phyloP scores from a whole-genome alignment of 2,888 invertebrate genomes.

The Cerastis rubricosa region DNA sequence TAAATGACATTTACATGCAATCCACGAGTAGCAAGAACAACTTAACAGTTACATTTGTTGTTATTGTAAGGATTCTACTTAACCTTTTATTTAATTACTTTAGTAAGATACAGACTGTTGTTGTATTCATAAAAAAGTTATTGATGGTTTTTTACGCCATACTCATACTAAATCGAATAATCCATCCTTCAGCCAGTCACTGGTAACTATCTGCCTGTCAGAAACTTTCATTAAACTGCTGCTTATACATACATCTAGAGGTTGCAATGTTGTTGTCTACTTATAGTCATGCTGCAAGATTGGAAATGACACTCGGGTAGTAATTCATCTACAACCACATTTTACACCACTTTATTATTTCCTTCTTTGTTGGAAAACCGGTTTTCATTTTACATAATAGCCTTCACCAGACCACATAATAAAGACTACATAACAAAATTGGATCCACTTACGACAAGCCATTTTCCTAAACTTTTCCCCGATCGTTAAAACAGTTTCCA shows the following conservation, averaged over 20 bases:
- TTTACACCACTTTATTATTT: background rate
- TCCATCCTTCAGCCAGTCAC: background rate
- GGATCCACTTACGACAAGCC: conserved; percentile 39
- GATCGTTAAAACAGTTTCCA: conserved; percentile 59
- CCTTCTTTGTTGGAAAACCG: conserved; percentile 4
- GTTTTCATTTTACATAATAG: conserved; percentile 38
- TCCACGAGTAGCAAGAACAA: background rate
- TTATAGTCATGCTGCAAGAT: background rate
- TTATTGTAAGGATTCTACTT: background rate
- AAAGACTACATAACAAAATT: conserved; percentile 47
- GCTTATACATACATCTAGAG: background rate
- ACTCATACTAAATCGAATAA: background rate
- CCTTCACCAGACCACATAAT: conserved; percentile 27
- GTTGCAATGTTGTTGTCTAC: background rate
- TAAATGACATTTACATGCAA: conserved; percentile 15
- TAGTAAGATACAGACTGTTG: background rate
- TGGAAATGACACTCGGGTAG: background rate
- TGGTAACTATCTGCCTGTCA: too few species aligned
- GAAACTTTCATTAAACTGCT: background rate
- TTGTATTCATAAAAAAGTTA: background rate
- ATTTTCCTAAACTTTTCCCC: conserved; percentile 61
- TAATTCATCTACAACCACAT: background rate
- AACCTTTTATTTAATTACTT: background rate
- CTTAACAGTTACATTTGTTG: too few species aligned
- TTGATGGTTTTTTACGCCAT: background rate